Evolutionary conservation across 2,888 invertebrate genomes (phyloP).

Genomic region (Epirrhoe alternata): DNA sequence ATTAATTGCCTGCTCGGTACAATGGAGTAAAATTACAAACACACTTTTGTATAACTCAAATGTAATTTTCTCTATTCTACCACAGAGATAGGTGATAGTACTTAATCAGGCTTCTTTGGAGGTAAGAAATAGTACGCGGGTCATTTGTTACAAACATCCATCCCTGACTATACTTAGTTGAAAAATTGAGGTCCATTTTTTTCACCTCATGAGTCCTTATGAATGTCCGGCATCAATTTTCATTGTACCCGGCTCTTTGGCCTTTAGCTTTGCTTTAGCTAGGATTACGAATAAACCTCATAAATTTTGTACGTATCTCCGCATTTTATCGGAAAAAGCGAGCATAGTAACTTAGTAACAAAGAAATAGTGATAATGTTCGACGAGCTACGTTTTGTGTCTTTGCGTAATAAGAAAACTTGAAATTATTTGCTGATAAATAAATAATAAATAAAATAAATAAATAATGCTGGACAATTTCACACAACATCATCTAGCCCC

Average conservation of each 20-base stretch:
- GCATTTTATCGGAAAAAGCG: constrained; percentile 20
- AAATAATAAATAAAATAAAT: no score
- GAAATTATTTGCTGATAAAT: neutral
- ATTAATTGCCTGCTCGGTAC: no score
- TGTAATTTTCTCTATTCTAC: no score
- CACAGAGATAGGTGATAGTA: no score
- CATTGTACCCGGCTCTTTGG: constrained; percentile 28
- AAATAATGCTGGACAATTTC: no score
- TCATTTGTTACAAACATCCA: constrained; percentile 6
- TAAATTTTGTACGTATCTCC: constrained; percentile 29
- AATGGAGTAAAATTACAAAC: no score
- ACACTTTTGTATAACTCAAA: no score
- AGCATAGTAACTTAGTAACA: constrained; percentile 1
- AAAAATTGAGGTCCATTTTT: constrained; percentile 25
- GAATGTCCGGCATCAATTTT: constrained; percentile 37
- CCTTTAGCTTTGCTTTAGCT: constrained; percentile 30
- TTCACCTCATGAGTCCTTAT: constrained; percentile 27
- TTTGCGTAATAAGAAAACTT: neutral
- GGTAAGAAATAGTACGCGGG: neutral
- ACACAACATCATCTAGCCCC: no score
- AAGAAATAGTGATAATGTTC: constrained; percentile 3
- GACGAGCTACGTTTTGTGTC: neutral
- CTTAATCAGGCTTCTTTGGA: neutral
- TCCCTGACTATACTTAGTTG: constrained; percentile 17
- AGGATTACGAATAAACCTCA: constrained; percentile 30